Conservation (phyloP, 2,888 invertebrate species). For the Patella caerulea region DNA sequence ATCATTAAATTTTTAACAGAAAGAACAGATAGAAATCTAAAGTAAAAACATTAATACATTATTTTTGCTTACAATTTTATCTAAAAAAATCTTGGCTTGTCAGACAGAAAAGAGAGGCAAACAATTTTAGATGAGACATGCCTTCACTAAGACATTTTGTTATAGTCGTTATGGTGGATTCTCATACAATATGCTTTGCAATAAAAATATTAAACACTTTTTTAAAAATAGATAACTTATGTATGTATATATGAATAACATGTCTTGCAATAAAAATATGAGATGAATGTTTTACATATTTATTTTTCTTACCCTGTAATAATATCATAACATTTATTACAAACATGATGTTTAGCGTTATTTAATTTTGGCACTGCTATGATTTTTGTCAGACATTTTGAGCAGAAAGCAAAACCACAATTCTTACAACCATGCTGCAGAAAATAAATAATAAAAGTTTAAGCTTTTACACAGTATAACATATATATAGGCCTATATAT, state of each 20-base stretch:
- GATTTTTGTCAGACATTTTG: conserved; percentile 84
- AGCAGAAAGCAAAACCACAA: conserved; percentile 88
- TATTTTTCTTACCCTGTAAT: conserved; percentile 60
- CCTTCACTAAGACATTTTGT: too few relatives aligned
- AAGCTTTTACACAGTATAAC: background rate
- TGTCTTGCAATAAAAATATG: background rate
- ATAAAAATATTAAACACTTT: too few relatives aligned
- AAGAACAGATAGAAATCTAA: too few relatives aligned
- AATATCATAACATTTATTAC: conserved; percentile 75
- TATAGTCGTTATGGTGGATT: too few relatives aligned
- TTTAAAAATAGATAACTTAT: conserved; percentile 13
- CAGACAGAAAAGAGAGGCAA: too few relatives aligned
- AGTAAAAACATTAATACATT: too few relatives aligned
- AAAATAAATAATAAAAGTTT: conserved; percentile 14
- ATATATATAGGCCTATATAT: background rate
- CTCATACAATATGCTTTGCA: too few relatives aligned
- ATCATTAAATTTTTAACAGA: too few relatives aligned
- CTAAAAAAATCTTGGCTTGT: too few relatives aligned
- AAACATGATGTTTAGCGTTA: conserved; percentile 79
- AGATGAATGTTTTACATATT: conserved; percentile 11
- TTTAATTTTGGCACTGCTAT: conserved; percentile 78
- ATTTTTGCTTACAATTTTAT: too few relatives aligned
- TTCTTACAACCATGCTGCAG: conserved; percentile 85
- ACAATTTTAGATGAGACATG: too few relatives aligned
- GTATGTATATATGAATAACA: background rate